phyloP scores from a whole-genome alignment of 2,113 vertebrate genomes.

The Pelusios castaneus region DNA sequence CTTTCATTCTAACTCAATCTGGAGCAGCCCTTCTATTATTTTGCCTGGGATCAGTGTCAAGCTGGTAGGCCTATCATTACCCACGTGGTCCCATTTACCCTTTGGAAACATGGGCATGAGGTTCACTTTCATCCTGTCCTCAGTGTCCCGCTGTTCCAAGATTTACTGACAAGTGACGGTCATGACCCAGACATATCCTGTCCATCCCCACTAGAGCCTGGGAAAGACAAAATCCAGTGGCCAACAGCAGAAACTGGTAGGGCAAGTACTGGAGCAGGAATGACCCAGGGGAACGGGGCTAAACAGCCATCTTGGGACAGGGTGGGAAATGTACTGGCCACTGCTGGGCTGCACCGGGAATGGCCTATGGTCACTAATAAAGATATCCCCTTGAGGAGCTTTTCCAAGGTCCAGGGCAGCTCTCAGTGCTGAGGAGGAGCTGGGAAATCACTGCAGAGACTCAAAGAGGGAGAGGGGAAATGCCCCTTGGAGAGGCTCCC shows the following conservation, averaged over 20 bases:
- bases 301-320: neutral
- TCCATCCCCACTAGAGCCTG: no score
- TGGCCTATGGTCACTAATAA: no score
- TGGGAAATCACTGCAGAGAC: no score
- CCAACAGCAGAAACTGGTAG: neutral
- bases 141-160: no score
- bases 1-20: neutral
- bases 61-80: neutral
- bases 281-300: neutral
- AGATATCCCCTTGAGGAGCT: no score
- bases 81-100: neutral
- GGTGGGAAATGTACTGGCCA: no score
- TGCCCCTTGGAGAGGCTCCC: no score
- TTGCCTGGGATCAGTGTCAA: neutral
- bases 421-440: no score
- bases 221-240: neutral
- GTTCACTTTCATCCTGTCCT: neutral
- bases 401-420: no score
- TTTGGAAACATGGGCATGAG: neutral
- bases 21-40: neutral
- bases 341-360: no score
- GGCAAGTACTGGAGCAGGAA: neutral
- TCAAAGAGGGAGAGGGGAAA: no score
- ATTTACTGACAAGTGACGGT: neutral
- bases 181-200: no score